Evolutionary conservation across 2,888 invertebrate genomes (phyloP).

Genomic region (Idaea aversata): DNA sequence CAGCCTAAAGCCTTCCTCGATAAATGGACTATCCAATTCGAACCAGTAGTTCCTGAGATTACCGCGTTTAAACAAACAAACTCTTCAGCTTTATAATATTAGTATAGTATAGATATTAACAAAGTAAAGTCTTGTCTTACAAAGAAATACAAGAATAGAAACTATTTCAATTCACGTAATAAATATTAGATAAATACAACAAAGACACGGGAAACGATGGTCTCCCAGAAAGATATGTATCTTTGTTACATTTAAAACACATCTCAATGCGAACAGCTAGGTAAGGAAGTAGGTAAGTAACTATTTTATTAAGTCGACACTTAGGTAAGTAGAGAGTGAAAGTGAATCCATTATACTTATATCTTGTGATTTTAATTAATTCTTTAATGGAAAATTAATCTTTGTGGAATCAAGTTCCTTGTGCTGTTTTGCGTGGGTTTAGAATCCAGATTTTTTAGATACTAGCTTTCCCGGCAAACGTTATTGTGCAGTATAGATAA

Average conservation of each 20-base stretch:
- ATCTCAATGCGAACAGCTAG: conserved; percentile 16
- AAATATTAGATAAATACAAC: not conserved
- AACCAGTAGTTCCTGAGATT: no score
- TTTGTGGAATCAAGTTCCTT: not conserved
- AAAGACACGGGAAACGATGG: conserved; percentile 29
- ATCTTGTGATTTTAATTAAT: conserved; percentile 1
- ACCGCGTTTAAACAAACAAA: no score
- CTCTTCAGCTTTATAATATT: no score
- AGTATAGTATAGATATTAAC: no score
- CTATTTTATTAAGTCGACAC: not conserved
- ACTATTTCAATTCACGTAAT: not conserved
- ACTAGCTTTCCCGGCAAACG: no score
- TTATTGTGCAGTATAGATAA: no score
- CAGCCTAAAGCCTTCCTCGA: no score
- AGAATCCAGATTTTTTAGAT: not conserved
- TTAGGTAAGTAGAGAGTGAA: conserved; percentile 3
- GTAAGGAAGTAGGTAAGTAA: conserved; percentile 1
- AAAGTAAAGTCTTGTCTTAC: no score
- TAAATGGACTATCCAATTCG: no score
- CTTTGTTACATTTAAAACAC: conserved; percentile 9
- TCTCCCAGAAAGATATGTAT: conserved; percentile 26
- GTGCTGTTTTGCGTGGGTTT: not conserved
- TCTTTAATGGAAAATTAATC: not conserved
- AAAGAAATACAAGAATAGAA: not conserved
- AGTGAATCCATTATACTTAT: conserved; percentile 3